A percentile compares a stretch with the other conserved stretches of the same genome.
phyloP scores from a whole-genome alignment of 2,888 invertebrate species.

The Eilema griseolum region DNA sequence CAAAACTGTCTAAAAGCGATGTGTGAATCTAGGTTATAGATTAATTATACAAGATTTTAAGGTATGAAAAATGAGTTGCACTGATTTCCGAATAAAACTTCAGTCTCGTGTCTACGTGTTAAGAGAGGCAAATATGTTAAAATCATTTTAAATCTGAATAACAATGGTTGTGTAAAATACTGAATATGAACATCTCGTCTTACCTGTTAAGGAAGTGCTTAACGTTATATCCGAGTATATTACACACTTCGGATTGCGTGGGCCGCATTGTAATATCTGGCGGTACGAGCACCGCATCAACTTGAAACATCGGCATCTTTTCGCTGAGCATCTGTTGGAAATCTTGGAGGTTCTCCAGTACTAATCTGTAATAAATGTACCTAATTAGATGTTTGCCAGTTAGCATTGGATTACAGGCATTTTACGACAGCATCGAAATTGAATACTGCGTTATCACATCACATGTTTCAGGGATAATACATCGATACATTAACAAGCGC shows the following conservation, averaged over 20 bases:
- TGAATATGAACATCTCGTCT: neutral
- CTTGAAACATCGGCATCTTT: constrained; percentile 90
- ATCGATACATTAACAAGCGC: too few relatives aligned
- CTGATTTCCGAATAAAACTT: neutral
- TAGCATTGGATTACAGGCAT: too few relatives aligned
- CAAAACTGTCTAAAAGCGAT: neutral
- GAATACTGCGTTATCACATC: too few relatives aligned
- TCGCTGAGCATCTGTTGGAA: constrained; percentile 88
- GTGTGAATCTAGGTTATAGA: neutral
- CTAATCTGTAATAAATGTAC: constrained; percentile 75
- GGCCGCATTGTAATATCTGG: constrained; percentile 93
- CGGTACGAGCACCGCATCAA: constrained; percentile 91
- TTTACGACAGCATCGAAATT: too few relatives aligned
- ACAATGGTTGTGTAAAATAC: neutral
- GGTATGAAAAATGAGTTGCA: neutral
- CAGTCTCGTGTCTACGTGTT: neutral
- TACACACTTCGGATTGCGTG: constrained; percentile 91
- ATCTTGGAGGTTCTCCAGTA: constrained; percentile 90
- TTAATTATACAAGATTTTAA: neutral
- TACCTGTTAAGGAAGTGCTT: constrained; percentile 93
- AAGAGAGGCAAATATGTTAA: neutral
- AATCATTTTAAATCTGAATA: neutral
- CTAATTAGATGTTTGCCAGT: too few relatives aligned
- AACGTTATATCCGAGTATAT: constrained; percentile 90
- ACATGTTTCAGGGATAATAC: neutral